A percentile compares a stretch with the other conserved stretches of the same genome.
Evolutionary conservation across 1,140 invertebrate genomes (phyloP).

Genomic region (Zaprionus nigranus): DNA sequence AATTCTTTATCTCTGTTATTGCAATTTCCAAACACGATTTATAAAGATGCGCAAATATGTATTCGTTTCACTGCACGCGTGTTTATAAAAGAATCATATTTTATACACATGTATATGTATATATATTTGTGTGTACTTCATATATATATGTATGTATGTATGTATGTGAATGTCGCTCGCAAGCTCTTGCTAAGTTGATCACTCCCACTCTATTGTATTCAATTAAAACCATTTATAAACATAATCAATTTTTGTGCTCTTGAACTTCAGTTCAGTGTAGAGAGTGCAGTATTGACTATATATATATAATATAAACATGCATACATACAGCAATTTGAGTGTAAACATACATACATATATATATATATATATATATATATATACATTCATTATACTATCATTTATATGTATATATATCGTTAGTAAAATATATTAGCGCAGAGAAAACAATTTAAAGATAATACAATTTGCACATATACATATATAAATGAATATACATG

Average conservation of each 20-base stretch:
- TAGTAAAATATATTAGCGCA: too few species aligned
- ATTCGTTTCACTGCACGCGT: too few species aligned
- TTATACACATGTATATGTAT: neutral
- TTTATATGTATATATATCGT: neutral
- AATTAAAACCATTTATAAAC: slow-evolving; percentile 79
- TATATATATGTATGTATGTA: neutral
- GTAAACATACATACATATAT: slow-evolving; percentile 6
- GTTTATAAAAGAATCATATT: neutral
- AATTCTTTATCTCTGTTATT: too few species aligned
- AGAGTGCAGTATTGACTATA: slow-evolving; percentile 61
- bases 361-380: too few species aligned
- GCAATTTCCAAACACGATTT: too few species aligned
- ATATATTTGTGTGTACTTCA: neutral
- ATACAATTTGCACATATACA: neutral
- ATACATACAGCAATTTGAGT: neutral
- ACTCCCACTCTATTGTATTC: slow-evolving; percentile 77
- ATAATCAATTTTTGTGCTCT: slow-evolving; percentile 74
- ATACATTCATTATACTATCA: neutral
- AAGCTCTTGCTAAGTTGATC: slow-evolving; percentile 46
- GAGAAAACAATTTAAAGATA: too few species aligned
- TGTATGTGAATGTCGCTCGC: slow-evolving; percentile 33
- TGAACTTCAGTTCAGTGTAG: slow-evolving; percentile 69
- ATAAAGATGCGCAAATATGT: too few species aligned
- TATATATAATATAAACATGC: slow-evolving; percentile 3
- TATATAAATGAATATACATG: slow-evolving; percentile 22